Base-by-base conservation (phyloP, 1,140 invertebrate genomes). In the Leptonema lineaticorne region DNA sequence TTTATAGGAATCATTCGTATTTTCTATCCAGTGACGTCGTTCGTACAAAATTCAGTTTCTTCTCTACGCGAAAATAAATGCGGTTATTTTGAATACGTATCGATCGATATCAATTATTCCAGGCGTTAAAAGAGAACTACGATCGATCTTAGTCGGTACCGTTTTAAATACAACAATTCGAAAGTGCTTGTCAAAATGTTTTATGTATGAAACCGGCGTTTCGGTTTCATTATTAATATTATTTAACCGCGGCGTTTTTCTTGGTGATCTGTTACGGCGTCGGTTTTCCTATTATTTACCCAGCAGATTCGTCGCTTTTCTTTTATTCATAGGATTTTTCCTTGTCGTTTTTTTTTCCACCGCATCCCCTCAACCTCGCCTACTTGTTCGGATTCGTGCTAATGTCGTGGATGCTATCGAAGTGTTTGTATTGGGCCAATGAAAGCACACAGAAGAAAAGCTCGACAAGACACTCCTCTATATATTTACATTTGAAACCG, bases 251-350 rank as follows among this genome's bases (percentile, higher is more conserved):
- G 22, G 22, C 45, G 46, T 28, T 56, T 46, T 53, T 53, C 11
- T 46, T 48, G 37, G 37, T n/a, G 22, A 6, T 3, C 33, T 20
- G 9, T 50, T n/a, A n/a, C 24, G 22, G 62, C 29, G 20, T 63
- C 48, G 63, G n/a, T n/a, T 66, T 57, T 56, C 63, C 63, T 41
- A 66, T 66, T 66, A 66, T 66, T 66, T 66, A 57, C 63, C 29
- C 59, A 62, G 18, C 22, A 37, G 30, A 62, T 62, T 62, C 59
- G 9, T 37, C 26, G 3, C 59, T 57, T 29, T 68, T 68, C 45
- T 69, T 58, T 69, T 69, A 69, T 69, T 69, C 50, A 69, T 69
- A 62, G 60, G 37, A 53, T 30, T 37, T 50, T 45, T 60, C 45
- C 60, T 57, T 27, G n/a, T n/a, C n/a, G n/a, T n/a, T n/a, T n/a